Conservation (phyloP, 2,797 vertebrate genomes). For the Acanthurus leucopareius region DNA sequence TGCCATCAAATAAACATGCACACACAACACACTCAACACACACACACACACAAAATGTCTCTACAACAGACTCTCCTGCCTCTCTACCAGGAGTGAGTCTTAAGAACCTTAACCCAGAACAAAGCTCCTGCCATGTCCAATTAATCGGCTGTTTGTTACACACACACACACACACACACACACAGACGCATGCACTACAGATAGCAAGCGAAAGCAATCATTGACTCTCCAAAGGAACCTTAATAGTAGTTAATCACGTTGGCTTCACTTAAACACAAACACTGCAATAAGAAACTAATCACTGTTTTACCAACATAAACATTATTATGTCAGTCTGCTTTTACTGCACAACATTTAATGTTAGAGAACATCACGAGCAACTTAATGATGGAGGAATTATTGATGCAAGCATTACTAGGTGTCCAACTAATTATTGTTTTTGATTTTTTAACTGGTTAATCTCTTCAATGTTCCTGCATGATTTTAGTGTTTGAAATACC, state of each 20-base stretch:
- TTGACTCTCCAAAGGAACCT: constrained; percentile 34
- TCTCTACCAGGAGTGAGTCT: constrained; percentile 30
- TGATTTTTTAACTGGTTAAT: neutral
- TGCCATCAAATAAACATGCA: constrained; percentile 51
- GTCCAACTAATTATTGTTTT: neutral
- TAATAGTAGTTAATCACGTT: constrained; percentile 44
- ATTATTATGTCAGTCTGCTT: neutral
- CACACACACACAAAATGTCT: neutral
- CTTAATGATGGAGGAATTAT: neutral
- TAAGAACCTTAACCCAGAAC: constrained; percentile 61
- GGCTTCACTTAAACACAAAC: constrained; percentile 18
- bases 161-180: neutral
- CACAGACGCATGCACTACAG: constrained; percentile 1
- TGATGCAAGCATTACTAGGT: neutral
- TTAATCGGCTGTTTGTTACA: constrained; percentile 44
- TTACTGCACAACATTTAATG: neutral
- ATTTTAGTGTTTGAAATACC: neutral
- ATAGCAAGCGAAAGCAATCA: constrained; percentile 55
- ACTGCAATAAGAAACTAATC: constrained; percentile 16
- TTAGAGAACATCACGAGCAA: neutral
- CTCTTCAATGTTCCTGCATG: neutral
- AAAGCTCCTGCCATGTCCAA: constrained; percentile 61
- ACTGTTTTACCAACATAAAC: neutral
- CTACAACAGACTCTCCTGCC: neutral
- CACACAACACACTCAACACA: neutral